Percentiles rank a stretch among this genome's conserved stretches.
phyloP scores from a whole-genome alignment of 2,113 vertebrate species.

The Trachemys scripta region DNA sequence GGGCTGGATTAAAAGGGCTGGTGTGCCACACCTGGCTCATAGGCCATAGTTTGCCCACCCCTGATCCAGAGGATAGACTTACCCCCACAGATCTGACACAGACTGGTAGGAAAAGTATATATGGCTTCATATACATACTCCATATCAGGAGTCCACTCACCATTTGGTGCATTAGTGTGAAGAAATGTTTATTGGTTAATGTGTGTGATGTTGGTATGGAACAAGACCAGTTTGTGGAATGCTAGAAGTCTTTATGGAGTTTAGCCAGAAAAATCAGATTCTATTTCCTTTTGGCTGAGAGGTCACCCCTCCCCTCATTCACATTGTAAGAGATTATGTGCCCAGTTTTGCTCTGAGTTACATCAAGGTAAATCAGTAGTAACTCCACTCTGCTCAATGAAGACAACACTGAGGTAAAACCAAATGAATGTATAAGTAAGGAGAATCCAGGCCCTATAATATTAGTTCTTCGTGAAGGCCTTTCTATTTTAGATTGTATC shows the following conservation, averaged over 20 bases:
- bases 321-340: neutral
- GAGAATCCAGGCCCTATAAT: rapidly evolving
- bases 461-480: neutral
- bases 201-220: neutral
- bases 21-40: no score
- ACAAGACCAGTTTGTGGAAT: neutral
- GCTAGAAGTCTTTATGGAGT: neutral
- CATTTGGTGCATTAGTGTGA: neutral
- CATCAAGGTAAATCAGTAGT: neutral
- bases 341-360: neutral
- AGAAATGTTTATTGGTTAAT: neutral
- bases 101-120: conserved; percentile 3
- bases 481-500: neutral
- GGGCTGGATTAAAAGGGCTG: no score
- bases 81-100: neutral
- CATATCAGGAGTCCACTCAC: neutral
- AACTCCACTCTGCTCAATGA: neutral
- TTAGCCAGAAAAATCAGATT: neutral
- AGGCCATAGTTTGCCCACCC: no score
- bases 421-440: neutral
- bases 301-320: neutral
- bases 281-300: neutral
- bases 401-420: neutral
- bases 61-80: neutral
- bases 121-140: neutral